Base-by-base conservation (phyloP, 2,113 vertebrate genomes). In the Engraulis encrasicolus region DNA sequence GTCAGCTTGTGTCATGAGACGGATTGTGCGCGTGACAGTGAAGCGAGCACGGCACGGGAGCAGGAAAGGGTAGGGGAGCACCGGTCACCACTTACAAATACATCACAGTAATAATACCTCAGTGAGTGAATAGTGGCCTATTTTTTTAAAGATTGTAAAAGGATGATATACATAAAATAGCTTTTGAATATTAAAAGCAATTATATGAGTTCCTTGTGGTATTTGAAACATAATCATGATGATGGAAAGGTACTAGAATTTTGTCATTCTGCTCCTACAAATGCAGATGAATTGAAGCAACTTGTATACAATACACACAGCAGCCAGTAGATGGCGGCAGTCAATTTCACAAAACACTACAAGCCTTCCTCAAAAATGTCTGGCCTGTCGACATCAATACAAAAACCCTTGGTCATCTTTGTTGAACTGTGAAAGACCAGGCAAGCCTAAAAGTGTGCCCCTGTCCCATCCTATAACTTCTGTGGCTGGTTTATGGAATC, bases 1-100 rank as follows among this genome's bases (percentile, higher is more conserved):
- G 31, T 74, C 66, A 74, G 66, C 66, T 74, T 74, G 54, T 58
- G 66, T 74, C 66, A 74, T 74, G 66, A 31, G 66, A 74, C 66
- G 27, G 27, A 34, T 74, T 36, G 27, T 74, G 66, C 66, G 66
- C 66, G 66, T 74, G 66, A 36, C 54, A 58, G 54, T 58, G 54
- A 58, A 58, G 54, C 20, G 54, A 58, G 54, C 54, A n/a, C 20
- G 20, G 54, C 54, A 58, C 9, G 54, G 19, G 54, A 58, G 54
- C 20, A 23, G 54, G 20, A 4, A 18, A 14, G 66, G 66, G 66
- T 74, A 14, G 31, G 66, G 66, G 31, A 12, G 27, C n/a, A n/a
- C 40, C 40, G 40, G 66, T 9, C 66, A 34, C 27, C 66, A 31
- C 27, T 12, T n/a, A n/a, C n/a, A 34, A 58, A 74, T 12, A 74